These are phyloP conservation scores for Bathynomus jamesi DNA, from an alignment of 1,140 invertebrate genomes.

Conservation along the genomic window DNA sequence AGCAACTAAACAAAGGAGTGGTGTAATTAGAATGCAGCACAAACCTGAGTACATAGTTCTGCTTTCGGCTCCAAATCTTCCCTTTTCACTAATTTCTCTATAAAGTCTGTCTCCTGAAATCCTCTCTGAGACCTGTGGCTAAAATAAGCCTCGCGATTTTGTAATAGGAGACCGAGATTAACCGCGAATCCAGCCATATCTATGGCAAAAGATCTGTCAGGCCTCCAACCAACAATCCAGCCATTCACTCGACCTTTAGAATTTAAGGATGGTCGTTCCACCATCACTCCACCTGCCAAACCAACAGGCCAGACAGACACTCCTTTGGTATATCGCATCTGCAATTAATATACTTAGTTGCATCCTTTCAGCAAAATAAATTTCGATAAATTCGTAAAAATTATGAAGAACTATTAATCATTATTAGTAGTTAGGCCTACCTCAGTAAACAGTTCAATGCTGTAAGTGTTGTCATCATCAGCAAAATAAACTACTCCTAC, in stretches of 20 bases:
- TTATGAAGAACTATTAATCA: no score
- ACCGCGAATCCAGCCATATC: conserved; percentile 99
- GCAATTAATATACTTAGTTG: background rate
- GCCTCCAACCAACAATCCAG: conserved; percentile 62
- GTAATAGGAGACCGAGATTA: conserved; percentile 68
- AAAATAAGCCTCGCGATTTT: conserved; percentile 69
- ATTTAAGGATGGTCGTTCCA: conserved; percentile 67
- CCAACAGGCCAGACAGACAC: conserved; percentile 98
- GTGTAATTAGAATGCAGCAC: no score
- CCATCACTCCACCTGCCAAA: conserved; percentile 79
- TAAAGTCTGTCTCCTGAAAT: conserved; percentile 84
- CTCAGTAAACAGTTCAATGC: conserved; percentile 80
- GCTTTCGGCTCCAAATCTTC: conserved; percentile 81
- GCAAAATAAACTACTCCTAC: conserved; percentile 91
- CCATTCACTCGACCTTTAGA: conserved; percentile 62
- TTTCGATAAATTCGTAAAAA: background rate
- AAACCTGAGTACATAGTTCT: conserved; percentile 74
- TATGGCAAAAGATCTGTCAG: conserved; percentile 82
- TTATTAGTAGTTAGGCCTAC: no score
- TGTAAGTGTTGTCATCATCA: conserved; percentile 97
- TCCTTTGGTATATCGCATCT: conserved; percentile 69
- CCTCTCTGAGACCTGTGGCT: conserved; percentile 74
- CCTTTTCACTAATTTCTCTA: conserved; percentile 63
- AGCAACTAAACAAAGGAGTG: no score
- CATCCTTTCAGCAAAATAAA: background rate